A percentile compares a stretch with the other conserved stretches of the same genome.
Conservation (phyloP, 1,140 invertebrate genomes). For the Antheraea pernyi region DNA sequence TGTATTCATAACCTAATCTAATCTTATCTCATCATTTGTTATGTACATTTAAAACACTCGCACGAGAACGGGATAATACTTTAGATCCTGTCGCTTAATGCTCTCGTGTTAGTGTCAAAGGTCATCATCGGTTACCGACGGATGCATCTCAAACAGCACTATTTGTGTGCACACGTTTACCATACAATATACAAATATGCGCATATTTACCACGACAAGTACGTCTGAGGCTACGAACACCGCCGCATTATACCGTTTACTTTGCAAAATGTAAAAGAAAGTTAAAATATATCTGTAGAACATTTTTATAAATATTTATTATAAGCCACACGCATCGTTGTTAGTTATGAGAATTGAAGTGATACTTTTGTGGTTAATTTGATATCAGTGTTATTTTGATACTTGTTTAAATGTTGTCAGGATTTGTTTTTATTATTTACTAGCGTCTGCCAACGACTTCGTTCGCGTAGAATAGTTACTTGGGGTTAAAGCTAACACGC, state of each 20-base stretch:
- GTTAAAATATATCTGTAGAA: constrained; percentile 6
- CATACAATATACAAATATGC: constrained; percentile 67
- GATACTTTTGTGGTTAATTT: too few relatives aligned
- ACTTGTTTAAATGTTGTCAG: too few relatives aligned
- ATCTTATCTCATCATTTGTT: not conserved
- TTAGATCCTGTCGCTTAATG: constrained; percentile 37
- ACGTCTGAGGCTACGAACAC: not conserved
- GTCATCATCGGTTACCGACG: constrained; percentile 54
- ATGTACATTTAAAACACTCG: not conserved
- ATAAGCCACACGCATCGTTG: constrained; percentile 18
- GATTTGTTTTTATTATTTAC: too few relatives aligned
- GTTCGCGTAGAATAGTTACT: too few relatives aligned
- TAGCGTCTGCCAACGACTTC: too few relatives aligned
- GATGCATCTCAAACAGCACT: constrained; percentile 37
- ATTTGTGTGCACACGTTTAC: constrained; percentile 37
- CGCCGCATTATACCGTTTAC: constrained; percentile 7
- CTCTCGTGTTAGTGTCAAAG: constrained; percentile 34
- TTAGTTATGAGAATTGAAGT: not conserved
- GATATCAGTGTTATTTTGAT: too few relatives aligned
- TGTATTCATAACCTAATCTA: not conserved
- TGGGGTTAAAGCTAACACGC: too few relatives aligned
- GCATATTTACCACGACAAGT: constrained; percentile 45
- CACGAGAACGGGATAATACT: constrained; percentile 27
- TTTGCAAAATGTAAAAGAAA: constrained; percentile 39
- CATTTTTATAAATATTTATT: constrained; percentile 7